Percentiles rank a stretch among this genome's conserved stretches.
phyloP scores from a whole-genome alignment of 2,888 invertebrate genomes.

The Euphydryas editha region DNA sequence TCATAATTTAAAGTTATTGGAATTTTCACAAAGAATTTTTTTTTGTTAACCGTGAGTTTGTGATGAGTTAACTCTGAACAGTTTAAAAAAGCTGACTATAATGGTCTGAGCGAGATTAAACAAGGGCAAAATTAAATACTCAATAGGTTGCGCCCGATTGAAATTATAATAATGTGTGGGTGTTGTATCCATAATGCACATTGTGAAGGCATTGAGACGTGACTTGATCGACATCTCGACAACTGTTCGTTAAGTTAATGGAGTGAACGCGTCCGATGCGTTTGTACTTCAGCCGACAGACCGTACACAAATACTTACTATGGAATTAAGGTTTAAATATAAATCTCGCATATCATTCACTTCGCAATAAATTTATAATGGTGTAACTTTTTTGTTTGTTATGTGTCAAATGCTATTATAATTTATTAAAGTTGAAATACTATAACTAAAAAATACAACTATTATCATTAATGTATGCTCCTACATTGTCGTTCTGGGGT shows the following conservation, averaged over 20 bases:
- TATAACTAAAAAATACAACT: too few species aligned
- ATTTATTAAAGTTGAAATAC: slow-evolving; percentile 10
- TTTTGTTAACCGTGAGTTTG: too few species aligned
- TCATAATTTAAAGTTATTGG: too few species aligned
- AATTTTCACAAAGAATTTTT: too few species aligned
- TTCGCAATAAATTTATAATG: slow-evolving; percentile 6
- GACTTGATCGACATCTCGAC: slow-evolving; percentile 82
- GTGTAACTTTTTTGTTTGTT: background rate
- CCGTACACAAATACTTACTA: slow-evolving; percentile 48
- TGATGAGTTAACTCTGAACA: too few species aligned
- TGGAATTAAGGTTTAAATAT: slow-evolving; percentile 3
- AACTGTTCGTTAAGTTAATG: slow-evolving; percentile 82
- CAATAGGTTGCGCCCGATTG: slow-evolving; percentile 59
- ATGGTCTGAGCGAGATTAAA: slow-evolving; percentile 43
- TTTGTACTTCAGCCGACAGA: slow-evolving; percentile 61
- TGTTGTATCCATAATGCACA: slow-evolving; percentile 72
- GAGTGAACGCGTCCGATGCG: slow-evolving; percentile 67
- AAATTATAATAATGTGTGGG: slow-evolving; percentile 72
- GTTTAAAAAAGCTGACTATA: slow-evolving; percentile 36
- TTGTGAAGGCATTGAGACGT: slow-evolving; percentile 70
- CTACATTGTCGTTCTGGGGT: too few species aligned
- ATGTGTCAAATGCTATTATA: background rate
- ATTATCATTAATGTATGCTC: too few species aligned
- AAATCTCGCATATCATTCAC: background rate
- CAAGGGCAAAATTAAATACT: slow-evolving; percentile 51